These are phyloP conservation scores for Heteronetta atricapilla DNA, from an alignment of 2,113 vertebrate genomes.

Conservation along the genomic window DNA sequence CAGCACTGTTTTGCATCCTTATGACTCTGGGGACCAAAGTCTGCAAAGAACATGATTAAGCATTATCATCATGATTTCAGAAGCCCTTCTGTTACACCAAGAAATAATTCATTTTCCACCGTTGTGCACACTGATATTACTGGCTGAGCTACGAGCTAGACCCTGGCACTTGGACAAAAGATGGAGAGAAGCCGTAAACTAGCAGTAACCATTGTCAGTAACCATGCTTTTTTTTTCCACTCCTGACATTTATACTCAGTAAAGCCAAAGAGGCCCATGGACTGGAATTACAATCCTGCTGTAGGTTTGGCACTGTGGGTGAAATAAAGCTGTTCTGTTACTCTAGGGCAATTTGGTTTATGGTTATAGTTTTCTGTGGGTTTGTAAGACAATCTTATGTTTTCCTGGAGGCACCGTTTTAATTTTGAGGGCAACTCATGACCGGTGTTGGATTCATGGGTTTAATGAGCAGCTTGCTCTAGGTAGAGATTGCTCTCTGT, in stretches of 20 bases:
- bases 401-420: conserved; percentile 39
- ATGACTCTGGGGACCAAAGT: conserved; percentile 35
- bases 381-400: neutral
- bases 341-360: neutral
- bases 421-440: conserved; percentile 35
- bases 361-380: neutral
- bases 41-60: conserved; percentile 27
- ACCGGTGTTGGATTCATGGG: neutral
- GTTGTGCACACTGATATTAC: neutral
- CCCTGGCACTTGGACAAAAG: neutral
- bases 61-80: conserved; percentile 35
- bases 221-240: neutral
- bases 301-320: neutral
- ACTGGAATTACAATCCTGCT: neutral
- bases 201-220: neutral
- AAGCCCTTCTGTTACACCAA: neutral
- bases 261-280: neutral
- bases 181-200: neutral
- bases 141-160: neutral
- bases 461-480: conserved; percentile 25
- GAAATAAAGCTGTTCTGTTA: neutral
- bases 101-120: conserved; percentile 48
- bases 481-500: conserved; percentile 11
- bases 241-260: neutral
- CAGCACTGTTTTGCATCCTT: conserved; percentile 40